Base-by-base conservation (phyloP, 1,140 invertebrate species). In the Halesus radiatus region DNA sequence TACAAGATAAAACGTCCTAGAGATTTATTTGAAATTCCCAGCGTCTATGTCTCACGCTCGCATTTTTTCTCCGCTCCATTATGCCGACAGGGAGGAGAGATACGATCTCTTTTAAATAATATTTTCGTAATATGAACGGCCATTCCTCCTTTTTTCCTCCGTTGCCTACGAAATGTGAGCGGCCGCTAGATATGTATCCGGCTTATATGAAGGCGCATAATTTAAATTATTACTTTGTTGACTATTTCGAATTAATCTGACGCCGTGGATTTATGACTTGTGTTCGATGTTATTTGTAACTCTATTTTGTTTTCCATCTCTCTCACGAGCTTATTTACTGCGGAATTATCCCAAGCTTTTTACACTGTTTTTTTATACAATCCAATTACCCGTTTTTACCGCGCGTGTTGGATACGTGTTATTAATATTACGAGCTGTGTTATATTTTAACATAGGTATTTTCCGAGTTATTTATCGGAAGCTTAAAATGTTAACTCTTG, bases 51-150 rank as follows among this genome's bases (percentile, higher is more conserved):
- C 81, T 82, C 78, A 72, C 81, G 76, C 75, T 80, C 75, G 74
- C 81, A 77, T 77, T 78, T 83, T 82, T 82, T 82, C 70, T 75
- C 45, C 79, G 75, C 81, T 60, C 79, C 78, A 82, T 82, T 82
- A 82, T 82, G 70, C 81, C 74, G 81, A 75, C 75, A 73, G 70
- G 68, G 68, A 73, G 76, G 76, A 79, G 58, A 80, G 81, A 83
- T 83, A 83, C 64, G 78, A 83, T 83, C 81, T 83, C 81, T 83
- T 80, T 83, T 83, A 83, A 83, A 83, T 83, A 83, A 83, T 83
- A 83, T 83, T 83, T 83, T 83, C 79, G 81, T 83, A 80, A 82
- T 82, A 82, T 62, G 78, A 80, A 82, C 78, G 78, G 76, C 78
- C 81, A 79, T 53, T 78, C 70, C 50, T 78, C 70, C 70, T 78